phyloP scores from a whole-genome alignment of 1,140 invertebrate species.

The Dreissena polymorpha region DNA sequence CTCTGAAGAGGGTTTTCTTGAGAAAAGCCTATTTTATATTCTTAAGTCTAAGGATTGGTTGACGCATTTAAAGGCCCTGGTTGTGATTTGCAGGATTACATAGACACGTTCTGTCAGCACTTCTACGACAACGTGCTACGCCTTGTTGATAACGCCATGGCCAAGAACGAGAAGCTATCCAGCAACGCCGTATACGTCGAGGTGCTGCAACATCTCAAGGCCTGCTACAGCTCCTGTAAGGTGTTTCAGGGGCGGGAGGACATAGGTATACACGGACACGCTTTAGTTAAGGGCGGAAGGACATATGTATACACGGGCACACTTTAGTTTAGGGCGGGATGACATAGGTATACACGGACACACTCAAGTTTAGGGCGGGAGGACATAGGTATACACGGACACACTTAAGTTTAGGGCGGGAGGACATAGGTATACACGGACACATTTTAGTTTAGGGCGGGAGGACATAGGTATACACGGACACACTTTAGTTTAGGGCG shows the following conservation, averaged over 20 bases:
- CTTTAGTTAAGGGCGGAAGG: conserved; percentile 87
- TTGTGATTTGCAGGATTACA: conserved; percentile 85
- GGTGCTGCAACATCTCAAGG: conserved; percentile 97
- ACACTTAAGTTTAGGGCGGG: no score
- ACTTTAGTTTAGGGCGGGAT: no score
- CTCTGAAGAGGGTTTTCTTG: no score
- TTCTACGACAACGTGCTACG: conserved; percentile 97
- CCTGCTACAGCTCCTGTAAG: conserved; percentile 97
- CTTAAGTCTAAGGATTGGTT: no score
- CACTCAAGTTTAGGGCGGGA: conserved; percentile 85
- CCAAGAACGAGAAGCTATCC: conserved; percentile 81
- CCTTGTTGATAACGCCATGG: conserved; percentile 79
- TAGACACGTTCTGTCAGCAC: conserved; percentile 93
- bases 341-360: conserved; percentile 72
- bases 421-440: no score
- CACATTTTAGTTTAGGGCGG: no score
- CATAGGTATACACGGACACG: conserved; percentile 77
- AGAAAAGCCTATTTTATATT: no score
- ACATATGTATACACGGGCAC: no score
- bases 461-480: no score
- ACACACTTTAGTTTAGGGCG: no score
- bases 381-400: no score
- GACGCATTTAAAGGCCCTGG: no score
- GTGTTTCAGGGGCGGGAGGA: conserved; percentile 97
- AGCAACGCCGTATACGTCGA: conserved; percentile 85